phyloP scores from a whole-genome alignment of 2,113 vertebrate species.

The Scortum barcoo region DNA sequence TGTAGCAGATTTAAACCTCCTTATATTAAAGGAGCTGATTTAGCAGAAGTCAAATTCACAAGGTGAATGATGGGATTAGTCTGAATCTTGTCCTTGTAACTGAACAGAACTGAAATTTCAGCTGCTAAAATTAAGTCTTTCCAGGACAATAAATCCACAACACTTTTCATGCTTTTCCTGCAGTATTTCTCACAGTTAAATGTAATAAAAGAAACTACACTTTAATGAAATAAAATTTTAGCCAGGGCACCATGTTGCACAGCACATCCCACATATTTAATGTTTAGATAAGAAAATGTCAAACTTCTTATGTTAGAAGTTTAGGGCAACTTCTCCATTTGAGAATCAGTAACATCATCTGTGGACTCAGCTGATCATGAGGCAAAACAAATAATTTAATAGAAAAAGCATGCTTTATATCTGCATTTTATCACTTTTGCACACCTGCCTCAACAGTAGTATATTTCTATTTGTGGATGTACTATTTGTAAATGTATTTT shows the following conservation, averaged over 20 bases:
- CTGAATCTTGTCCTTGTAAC: background rate
- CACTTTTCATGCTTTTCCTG: background rate
- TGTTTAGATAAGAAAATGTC: background rate
- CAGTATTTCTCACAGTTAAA: background rate
- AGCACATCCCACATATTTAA: background rate
- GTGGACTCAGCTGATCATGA: no score
- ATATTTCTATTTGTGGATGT: no score
- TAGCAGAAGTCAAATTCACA: background rate
- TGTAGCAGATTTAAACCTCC: no score
- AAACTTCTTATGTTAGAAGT: no score
- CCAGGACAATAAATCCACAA: background rate
- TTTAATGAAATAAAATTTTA: background rate
- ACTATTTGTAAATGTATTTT: no score
- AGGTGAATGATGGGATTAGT: background rate
- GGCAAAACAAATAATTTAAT: no score
- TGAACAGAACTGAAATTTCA: no score
- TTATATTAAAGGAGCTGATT: no score
- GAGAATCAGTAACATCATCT: no score
- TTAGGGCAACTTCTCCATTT: no score
- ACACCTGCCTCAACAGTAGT: no score
- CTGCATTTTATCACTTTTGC: no score
- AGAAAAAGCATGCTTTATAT: background rate
- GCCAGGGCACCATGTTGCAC: background rate
- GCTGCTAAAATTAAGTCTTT: background rate
- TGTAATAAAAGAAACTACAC: background rate